Evolutionary conservation across 2,113 vertebrate species (phyloP).

Genomic region (Willisornis vidua): DNA sequence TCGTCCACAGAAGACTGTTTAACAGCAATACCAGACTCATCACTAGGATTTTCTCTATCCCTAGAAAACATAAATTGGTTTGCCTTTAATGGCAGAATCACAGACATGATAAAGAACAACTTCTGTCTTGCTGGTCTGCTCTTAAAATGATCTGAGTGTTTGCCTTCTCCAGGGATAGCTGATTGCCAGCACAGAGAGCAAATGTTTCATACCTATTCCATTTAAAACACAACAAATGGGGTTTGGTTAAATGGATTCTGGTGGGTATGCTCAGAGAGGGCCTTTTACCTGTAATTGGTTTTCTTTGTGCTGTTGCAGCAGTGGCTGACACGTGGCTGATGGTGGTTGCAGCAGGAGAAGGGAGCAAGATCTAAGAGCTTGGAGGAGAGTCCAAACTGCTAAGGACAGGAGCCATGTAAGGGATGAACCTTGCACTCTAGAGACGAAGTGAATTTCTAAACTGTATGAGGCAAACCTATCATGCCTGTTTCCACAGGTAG

Average conservation of each 20-base stretch:
- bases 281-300: not conserved
- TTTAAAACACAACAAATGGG: not conserved
- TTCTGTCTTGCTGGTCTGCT: not conserved
- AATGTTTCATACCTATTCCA: not conserved
- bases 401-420: not conserved
- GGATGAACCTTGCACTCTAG: not conserved
- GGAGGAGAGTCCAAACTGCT: not conserved
- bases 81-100: not conserved
- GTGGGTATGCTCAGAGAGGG: not conserved
- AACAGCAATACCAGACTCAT: not conserved
- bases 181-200: not conserved
- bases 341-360: not conserved
- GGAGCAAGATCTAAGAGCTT: not conserved
- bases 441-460: not conserved
- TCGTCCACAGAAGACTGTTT: not conserved
- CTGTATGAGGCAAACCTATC: not conserved
- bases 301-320: not conserved
- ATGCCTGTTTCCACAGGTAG: not conserved
- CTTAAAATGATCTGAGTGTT: not conserved
- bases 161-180: not conserved
- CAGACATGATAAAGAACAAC: not conserved
- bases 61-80: not conserved
- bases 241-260: not conserved
- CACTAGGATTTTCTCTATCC: not conserved
- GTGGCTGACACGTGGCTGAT: accelerated